Conservation (phyloP, 2,113 vertebrate species). For the Pogona vitticeps region DNA sequence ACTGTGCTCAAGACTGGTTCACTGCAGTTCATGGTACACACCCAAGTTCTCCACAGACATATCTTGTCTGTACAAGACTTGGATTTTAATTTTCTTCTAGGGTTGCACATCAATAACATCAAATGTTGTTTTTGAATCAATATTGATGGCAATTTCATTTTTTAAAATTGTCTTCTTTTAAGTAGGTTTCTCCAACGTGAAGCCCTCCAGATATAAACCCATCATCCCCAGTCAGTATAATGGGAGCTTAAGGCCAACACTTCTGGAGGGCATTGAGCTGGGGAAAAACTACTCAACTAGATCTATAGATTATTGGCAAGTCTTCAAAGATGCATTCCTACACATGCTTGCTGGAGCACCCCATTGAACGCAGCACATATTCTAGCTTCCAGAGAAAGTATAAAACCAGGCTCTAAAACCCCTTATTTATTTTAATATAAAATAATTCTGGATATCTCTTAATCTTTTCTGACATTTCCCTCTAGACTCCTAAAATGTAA, state of each 20-base stretch:
- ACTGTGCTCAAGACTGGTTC: not conserved
- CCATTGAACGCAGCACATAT: not conserved
- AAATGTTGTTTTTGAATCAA: not conserved
- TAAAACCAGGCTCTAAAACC: not conserved
- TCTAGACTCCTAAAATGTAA: not conserved
- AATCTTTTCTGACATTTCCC: not conserved
- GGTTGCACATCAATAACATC: not conserved
- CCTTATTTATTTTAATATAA: not conserved
- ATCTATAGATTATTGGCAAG: not conserved
- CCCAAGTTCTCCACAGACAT: slow-evolving; percentile 12
- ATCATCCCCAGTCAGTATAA: no score
- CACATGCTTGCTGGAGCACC: not conserved
- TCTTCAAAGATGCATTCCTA: not conserved
- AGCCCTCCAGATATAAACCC: no score
- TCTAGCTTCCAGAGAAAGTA: not conserved
- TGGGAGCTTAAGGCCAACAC: no score
- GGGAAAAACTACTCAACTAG: not conserved
- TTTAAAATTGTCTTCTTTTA: not conserved
- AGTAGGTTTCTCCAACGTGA: not conserved
- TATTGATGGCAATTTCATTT: not conserved
- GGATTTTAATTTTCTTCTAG: not conserved
- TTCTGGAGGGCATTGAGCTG: no score
- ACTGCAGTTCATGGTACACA: not conserved
- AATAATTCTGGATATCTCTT: not conserved
- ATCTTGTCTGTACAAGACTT: slow-evolving; percentile 12